Evolutionary conservation across 2,113 vertebrate genomes (phyloP), one percentile per base, ranked within the genome.

Genomic region (Rhea pennata): DNA sequence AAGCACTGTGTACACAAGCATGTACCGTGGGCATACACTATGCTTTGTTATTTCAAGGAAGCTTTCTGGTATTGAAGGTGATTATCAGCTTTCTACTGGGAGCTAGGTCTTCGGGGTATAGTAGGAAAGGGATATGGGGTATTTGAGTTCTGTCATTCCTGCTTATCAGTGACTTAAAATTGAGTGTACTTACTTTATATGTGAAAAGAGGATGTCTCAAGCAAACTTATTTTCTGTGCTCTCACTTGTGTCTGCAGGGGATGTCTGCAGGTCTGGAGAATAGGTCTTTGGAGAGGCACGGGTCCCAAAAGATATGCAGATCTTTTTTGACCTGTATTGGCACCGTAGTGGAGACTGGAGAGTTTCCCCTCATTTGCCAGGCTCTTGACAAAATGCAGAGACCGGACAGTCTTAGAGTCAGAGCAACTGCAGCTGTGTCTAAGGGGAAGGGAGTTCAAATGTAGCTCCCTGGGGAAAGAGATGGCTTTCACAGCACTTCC

Each of bases 1-100:
- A 54, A 72, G 22, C 23, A 23, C 10, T 5, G 26, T 14, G 4
- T 39, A 27, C 0, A 0, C n/a, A 16, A 26, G 17, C 33, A 11
- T 10, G 46, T 40, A 44, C 6, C 10, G 7, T 24, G 19, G 9
- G 58, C 5, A 6, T 19, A 15, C 2, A 2, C 31, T 23, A 15
- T 59, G 17, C n/a, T 3, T 10, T 73, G 53, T 48, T 66, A 31
- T 46, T 36, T 40, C 33, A 67, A 26, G 31, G 70, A 65, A 44
- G 4, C 27, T 31, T 10, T 23, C n/a, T 36, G 58, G 39, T 42
- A 46, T 7, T 48, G 27, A 42, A 69, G 80, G 22, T 24, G 16
- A 69, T 26, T 4, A 36, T 9, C 48, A 58, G 3, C 27, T 76
- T 85, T 84, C 54, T 77, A 31, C 58, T 88, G 48, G 64, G 29